Percentiles rank a stretch among this genome's conserved stretches.
Evolutionary conservation across 1,140 invertebrate species (phyloP).

Genomic region (Varroa destructor): DNA sequence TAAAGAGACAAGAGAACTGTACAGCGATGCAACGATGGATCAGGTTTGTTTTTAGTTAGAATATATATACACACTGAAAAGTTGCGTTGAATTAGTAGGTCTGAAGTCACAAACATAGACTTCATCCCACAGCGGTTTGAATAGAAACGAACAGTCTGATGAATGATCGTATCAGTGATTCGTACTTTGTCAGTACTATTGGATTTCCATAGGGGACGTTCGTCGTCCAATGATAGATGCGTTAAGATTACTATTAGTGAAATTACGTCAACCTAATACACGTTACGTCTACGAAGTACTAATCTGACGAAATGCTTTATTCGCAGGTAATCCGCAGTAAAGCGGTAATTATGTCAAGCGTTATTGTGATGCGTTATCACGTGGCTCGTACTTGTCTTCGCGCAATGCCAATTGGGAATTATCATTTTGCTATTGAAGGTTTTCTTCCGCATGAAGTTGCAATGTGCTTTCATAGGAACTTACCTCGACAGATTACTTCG

Average conservation of each 20-base stretch:
- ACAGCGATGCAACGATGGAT: not conserved
- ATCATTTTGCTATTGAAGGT: not conserved
- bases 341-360: not conserved
- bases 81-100: too few species aligned
- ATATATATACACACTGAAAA: not conserved
- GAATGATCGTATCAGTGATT: too few species aligned
- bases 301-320: too few species aligned
- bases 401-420: not conserved
- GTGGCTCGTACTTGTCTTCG: not conserved
- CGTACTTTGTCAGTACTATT: too few species aligned
- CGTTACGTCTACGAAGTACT: too few species aligned
- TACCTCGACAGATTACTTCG: not conserved
- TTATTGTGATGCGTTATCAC: constrained; percentile 12
- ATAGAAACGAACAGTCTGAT: too few species aligned
- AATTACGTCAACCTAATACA: too few species aligned
- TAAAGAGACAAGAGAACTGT: not conserved
- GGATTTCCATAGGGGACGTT: too few species aligned
- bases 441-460: not conserved
- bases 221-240: too few species aligned
- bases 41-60: not conserved
- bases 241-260: too few species aligned
- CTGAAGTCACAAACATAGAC: too few species aligned
- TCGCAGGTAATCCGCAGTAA: not conserved
- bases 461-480: not conserved
- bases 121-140: too few species aligned